These are phyloP conservation scores for Scomber colias DNA, from an alignment of 2,113 vertebrate genomes.

Conservation along the genomic window DNA sequence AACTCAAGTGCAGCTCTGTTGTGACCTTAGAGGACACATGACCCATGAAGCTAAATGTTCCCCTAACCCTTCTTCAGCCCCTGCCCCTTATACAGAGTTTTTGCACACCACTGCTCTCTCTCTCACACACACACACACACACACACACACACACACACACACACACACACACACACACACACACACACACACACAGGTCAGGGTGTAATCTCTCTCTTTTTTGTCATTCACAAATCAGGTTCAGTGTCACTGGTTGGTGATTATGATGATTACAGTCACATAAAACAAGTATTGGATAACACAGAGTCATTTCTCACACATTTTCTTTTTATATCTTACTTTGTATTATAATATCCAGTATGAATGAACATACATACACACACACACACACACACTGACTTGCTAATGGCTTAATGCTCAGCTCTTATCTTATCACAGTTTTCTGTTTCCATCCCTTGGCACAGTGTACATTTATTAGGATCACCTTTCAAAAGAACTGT, in stretches of 20 bases:
- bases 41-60: conserved; percentile 17
- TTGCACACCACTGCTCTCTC: neutral
- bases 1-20: neutral
- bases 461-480: neutral
- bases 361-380: neutral
- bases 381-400: neutral
- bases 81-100: neutral
- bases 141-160: too few relatives aligned
- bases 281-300: neutral
- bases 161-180: neutral
- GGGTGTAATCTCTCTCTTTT: conserved; percentile 5
- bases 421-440: neutral
- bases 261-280: neutral
- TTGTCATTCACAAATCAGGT: conserved; percentile 18
- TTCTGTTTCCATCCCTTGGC: neutral
- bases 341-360: too few relatives aligned
- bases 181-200: conserved; percentile 14
- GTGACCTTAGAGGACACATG: conserved; percentile 1
- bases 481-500: conserved; percentile 2
- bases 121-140: too few relatives aligned
- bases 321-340: too few relatives aligned
- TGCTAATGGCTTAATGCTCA: neutral
- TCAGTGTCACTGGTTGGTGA: neutral
- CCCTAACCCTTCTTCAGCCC: neutral
- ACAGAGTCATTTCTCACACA: too few relatives aligned